These are phyloP conservation scores for Drosophila nr. medialis DNA, from an alignment of 2,888 invertebrate species.

Conservation along the genomic window DNA sequence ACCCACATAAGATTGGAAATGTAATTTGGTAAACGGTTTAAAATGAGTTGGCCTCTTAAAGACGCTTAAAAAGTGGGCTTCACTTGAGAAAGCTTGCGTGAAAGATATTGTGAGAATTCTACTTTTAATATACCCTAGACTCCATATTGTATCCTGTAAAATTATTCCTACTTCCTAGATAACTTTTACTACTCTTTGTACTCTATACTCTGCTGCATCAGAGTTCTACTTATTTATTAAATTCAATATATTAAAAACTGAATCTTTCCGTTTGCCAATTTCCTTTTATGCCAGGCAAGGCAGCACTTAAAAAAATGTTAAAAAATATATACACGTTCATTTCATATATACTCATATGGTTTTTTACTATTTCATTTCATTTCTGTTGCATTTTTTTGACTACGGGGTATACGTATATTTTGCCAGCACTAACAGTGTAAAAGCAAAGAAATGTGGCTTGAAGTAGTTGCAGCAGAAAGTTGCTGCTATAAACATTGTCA, in stretches of 20 bases:
- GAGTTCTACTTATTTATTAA: background rate
- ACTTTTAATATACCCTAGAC: background rate
- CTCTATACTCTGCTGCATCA: background rate
- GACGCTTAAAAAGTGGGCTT: background rate
- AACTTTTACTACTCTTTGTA: background rate
- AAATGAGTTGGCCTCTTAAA: background rate
- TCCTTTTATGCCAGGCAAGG: background rate
- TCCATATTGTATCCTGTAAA: background rate
- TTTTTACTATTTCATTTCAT: background rate
- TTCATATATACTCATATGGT: background rate
- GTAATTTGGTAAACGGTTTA: constrained; percentile 29
- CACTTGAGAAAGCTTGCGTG: background rate
- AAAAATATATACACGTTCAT: too few relatives aligned
- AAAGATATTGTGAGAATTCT: background rate
- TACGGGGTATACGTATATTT: background rate
- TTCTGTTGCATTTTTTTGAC: background rate
- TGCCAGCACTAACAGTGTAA: background rate
- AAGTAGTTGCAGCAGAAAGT: background rate
- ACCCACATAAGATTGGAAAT: constrained; percentile 44
- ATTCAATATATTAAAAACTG: background rate
- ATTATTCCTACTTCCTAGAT: background rate
- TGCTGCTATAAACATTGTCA: constrained; percentile 1
- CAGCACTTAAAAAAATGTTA: background rate
- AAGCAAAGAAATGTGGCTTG: background rate
- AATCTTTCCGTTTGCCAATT: background rate